Base-by-base conservation (phyloP, 2,113 vertebrate genomes). In the Rhynchopsitta pachyrhyncha region DNA sequence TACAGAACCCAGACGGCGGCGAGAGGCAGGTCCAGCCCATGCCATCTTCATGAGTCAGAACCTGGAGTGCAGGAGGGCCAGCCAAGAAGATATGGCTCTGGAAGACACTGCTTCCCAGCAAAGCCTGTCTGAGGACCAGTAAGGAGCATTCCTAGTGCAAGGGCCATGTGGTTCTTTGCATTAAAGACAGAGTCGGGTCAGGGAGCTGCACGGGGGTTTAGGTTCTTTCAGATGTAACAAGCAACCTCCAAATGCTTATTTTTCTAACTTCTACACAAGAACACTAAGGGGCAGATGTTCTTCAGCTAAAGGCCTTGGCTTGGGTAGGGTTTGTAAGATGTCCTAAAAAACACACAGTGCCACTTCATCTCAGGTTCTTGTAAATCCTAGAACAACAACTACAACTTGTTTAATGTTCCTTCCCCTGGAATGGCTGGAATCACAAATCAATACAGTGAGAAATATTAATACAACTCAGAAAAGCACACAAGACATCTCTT, bases 61-160 rank as follows among this genome's bases (percentile, higher is more conserved):
- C 68, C 11, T 97, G 93, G 94, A 96, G 77, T 97, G 97, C 81
- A 78, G 97, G 44, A 89, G 97, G 64, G 97, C 97, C 78, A 97
- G 97, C 86, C 97, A 97, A 31, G 97, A 97, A 84, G 97, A 97
- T 2, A 97, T 97, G 96, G 97, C 95, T 11, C 81, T 97, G 82
- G 97, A 97, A 46, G 97, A 97, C 81, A 97, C 97, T 0, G 95
- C 91, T 46, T 97, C 97, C 44, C 97, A 97, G 86, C 97, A 97
- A 39, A 97, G 97, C 76, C 91, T 97, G 50, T 97, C 97, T 17
- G 97, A 97, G 57, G 97, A 97, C 86, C 96, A 97, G 80, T 97
- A n/a, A 91, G 66, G 35, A 88, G 41, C 20, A 23, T 0, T 17
- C 49, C 80, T 2, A 23, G 41, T 1, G 3, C 66, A 60, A 66